These are phyloP conservation scores for Odontamblyopus lacepedii DNA, from an alignment of 2,797 vertebrate genomes.

Conservation along the genomic window DNA sequence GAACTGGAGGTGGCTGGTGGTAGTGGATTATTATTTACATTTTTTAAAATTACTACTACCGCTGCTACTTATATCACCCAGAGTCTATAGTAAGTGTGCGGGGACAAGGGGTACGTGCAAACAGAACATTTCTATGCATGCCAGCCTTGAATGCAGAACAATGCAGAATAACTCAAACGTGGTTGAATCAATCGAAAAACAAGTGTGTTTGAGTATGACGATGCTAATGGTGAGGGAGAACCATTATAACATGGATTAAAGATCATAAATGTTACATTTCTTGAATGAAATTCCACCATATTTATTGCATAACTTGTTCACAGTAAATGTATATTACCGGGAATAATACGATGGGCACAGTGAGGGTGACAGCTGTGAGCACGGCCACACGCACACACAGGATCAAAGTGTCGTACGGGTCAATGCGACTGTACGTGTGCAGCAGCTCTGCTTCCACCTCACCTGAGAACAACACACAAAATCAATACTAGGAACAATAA, in stretches of 20 bases:
- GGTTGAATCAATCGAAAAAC: not conserved
- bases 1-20: too few relatives aligned
- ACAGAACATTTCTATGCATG: too few relatives aligned
- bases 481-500: not conserved
- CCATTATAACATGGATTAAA: not conserved
- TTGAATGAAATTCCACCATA: too few relatives aligned
- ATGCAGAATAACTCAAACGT: not conserved
- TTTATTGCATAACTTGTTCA: too few relatives aligned
- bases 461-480: constrained; percentile 62
- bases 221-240: not conserved
- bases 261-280: too few relatives aligned
- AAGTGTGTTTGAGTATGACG: not conserved
- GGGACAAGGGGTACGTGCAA: too few relatives aligned
- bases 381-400: constrained; percentile 95
- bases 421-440: constrained; percentile 93
- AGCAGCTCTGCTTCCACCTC: constrained; percentile 91
- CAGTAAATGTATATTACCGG: constrained; percentile 80
- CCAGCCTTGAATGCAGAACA: too few relatives aligned
- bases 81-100: too few relatives aligned
- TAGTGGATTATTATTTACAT: not conserved
- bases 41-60: too few relatives aligned
- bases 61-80: too few relatives aligned
- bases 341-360: constrained; percentile 95
- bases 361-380: constrained; percentile 93
- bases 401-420: constrained; percentile 90